A percentile compares a stretch with the other conserved stretches of the same genome.
Evolutionary conservation across 2,113 vertebrate genomes (phyloP).

Genomic region (Corythoichthys haematopterus): DNA sequence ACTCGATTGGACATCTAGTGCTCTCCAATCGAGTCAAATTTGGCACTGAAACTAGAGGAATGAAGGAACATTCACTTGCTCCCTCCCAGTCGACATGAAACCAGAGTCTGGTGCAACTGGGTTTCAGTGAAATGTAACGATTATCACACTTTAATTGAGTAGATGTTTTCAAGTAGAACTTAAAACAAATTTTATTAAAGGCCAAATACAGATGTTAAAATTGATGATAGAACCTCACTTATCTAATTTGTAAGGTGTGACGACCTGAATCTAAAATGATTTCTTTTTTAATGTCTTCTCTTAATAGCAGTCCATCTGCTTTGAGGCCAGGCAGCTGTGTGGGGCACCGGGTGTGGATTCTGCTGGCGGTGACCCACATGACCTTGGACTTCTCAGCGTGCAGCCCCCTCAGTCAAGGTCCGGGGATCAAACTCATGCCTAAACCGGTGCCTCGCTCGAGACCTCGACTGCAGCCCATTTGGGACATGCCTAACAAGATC

Average conservation of each 20-base stretch:
- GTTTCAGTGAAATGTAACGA: conserved; percentile 40
- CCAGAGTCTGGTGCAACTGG: not conserved
- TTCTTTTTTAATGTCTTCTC: conserved; percentile 34
- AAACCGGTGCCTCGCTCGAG: conserved; percentile 59
- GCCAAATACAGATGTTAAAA: conserved; percentile 35
- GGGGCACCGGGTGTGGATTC: conserved; percentile 74
- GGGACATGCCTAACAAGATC: conserved; percentile 62
- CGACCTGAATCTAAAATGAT: conserved; percentile 8
- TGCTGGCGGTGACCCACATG: conserved; percentile 75
- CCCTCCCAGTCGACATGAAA: too few species aligned
- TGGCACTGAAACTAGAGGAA: too few species aligned
- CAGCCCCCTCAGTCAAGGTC: conserved; percentile 64
- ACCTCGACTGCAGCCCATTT: conserved; percentile 59
- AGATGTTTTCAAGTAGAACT: conserved; percentile 33
- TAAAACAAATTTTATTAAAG: conserved; percentile 24
- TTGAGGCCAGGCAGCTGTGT: conserved; percentile 63
- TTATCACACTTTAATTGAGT: conserved; percentile 40
- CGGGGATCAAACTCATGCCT: conserved; percentile 61
- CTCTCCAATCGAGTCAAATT: too few species aligned
- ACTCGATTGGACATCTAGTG: too few species aligned
- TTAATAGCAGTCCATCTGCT: conserved; percentile 65
- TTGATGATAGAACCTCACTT: conserved; percentile 9
- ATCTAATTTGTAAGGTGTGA: conserved; percentile 10
- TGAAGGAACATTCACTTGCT: conserved; percentile 21
- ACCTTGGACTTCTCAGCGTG: conserved; percentile 74